Conservation (phyloP, 2,888 invertebrate genomes). For the Thera britannica region DNA sequence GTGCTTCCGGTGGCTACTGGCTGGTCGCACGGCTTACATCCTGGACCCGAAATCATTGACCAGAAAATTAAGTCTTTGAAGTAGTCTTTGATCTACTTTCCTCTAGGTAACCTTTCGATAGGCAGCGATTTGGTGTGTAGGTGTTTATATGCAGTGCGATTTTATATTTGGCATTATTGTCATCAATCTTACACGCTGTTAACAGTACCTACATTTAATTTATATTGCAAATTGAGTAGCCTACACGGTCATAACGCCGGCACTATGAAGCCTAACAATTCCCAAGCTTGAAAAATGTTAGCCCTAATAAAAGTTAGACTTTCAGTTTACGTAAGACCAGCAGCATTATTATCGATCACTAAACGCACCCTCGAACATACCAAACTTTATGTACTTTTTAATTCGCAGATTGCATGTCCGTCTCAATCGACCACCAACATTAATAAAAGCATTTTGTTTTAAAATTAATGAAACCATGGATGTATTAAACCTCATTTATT, state of each 20-base stretch:
- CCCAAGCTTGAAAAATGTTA: too few relatives aligned
- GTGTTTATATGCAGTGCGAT: neutral
- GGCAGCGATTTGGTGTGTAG: neutral
- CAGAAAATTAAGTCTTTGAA: slow-evolving; percentile 53
- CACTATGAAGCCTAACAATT: neutral
- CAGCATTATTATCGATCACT: neutral
- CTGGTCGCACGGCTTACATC: slow-evolving; percentile 54
- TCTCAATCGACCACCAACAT: slow-evolving; percentile 19
- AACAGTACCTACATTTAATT: too few relatives aligned
- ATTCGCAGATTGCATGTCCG: slow-evolving; percentile 34
- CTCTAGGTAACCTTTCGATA: neutral
- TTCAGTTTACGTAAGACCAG: neutral
- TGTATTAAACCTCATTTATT: neutral
- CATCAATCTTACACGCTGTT: too few relatives aligned
- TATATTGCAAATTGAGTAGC: too few relatives aligned
- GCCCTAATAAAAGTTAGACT: too few relatives aligned
- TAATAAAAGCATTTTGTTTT: slow-evolving; percentile 17
- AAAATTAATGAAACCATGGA: too few relatives aligned
- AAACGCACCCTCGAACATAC: slow-evolving; percentile 2
- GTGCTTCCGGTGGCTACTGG: slow-evolving; percentile 43
- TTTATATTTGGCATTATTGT: neutral
- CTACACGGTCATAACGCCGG: too few relatives aligned
- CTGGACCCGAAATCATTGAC: slow-evolving; percentile 50
- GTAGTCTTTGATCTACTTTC: neutral
- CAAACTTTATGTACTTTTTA: slow-evolving; percentile 18